Percentiles rank a stretch among this genome's conserved stretches.
Evolutionary conservation across 2,113 vertebrate genomes (phyloP).

Genomic region (Gopherus evgoodei): DNA sequence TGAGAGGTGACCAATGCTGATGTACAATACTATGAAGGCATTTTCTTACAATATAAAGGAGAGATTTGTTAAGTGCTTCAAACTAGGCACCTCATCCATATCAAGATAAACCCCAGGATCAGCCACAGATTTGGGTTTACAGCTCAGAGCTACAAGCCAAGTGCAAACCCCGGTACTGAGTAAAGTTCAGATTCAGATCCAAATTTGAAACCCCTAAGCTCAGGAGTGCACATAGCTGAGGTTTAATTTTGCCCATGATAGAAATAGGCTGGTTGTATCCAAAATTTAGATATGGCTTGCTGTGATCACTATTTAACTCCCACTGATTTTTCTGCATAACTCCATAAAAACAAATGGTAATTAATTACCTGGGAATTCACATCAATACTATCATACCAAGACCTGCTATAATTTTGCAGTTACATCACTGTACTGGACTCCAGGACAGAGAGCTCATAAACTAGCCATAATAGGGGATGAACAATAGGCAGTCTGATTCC

Average conservation of each 20-base stretch:
- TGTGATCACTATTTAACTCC: neutral
- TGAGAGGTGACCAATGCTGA: neutral
- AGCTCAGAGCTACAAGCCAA: neutral
- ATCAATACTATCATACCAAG: neutral
- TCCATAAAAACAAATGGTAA: neutral
- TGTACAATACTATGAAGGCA: neutral
- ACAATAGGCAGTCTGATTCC: neutral
- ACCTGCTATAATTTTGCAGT: neutral
- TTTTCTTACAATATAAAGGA: neutral
- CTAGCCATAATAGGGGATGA: neutral
- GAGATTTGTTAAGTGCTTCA: neutral
- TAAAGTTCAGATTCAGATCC: neutral
- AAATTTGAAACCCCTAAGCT: neutral
- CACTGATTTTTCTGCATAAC: neutral
- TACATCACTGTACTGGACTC: neutral
- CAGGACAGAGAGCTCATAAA: neutral
- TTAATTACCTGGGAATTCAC: neutral
- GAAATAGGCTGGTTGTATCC: fast-evolving
- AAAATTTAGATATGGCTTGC: neutral
- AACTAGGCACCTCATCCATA: neutral
- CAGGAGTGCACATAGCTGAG: neutral
- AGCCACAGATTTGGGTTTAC: fast-evolving
- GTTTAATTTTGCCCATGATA: neutral
- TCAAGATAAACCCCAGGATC: neutral
- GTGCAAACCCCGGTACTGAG: neutral